These are phyloP conservation scores for Lysandra bellargus DNA, from an alignment of 2,888 invertebrate genomes.

Conservation along the genomic window DNA sequence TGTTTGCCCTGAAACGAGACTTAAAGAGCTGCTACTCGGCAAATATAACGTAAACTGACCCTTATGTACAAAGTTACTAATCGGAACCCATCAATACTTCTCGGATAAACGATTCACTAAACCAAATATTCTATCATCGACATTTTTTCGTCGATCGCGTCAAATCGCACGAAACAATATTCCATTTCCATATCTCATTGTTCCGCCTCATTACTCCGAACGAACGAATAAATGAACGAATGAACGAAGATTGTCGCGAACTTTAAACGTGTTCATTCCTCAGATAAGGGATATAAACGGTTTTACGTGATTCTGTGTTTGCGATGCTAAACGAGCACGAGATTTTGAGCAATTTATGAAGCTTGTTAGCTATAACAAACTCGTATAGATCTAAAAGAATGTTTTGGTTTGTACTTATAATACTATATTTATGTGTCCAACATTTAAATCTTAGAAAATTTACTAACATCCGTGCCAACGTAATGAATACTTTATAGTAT, in stretches of 20 bases:
- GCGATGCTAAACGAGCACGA: background rate
- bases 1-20: too few species aligned
- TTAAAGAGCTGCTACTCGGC: too few species aligned
- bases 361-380: background rate
- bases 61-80: background rate
- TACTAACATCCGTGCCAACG: too few species aligned
- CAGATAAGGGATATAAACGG: slow-evolving; percentile 14
- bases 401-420: background rate
- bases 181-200: slow-evolving; percentile 36
- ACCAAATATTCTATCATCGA: background rate
- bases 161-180: slow-evolving; percentile 33
- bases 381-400: background rate
- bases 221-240: slow-evolving; percentile 34
- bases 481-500: too few species aligned
- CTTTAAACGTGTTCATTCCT: slow-evolving; percentile 17
- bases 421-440: too few species aligned
- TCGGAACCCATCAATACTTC: background rate
- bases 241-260: slow-evolving; percentile 11
- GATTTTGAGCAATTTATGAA: background rate
- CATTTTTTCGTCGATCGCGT: slow-evolving; percentile 3
- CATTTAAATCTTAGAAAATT: too few species aligned
- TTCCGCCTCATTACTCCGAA: slow-evolving; percentile 36
- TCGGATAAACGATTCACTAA: background rate
- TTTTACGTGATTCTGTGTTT: slow-evolving; percentile 12
- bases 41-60: background rate